Evolutionary conservation across 2,888 invertebrate genomes (phyloP).

Genomic region (Tipula unca): DNA sequence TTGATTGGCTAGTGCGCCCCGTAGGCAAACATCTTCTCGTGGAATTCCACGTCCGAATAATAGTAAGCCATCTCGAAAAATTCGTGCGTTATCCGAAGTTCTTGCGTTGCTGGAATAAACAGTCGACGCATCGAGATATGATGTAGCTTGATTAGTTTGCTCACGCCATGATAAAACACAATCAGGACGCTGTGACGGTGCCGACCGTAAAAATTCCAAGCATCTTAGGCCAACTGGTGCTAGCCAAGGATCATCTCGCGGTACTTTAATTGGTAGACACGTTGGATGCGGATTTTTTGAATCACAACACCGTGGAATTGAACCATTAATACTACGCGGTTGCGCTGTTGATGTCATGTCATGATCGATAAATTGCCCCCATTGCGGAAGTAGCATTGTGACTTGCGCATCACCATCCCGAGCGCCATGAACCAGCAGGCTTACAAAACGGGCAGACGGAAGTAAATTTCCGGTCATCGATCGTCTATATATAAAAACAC

Average conservation of each 20-base stretch:
- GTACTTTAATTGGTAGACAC: conserved; percentile 72
- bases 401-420: conserved; percentile 56
- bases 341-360: conserved; percentile 75
- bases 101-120: conserved; percentile 70
- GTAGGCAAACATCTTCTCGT: conserved; percentile 60
- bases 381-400: conserved; percentile 78
- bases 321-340: conserved; percentile 61
- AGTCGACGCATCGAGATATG: conserved; percentile 72
- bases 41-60: conserved; percentile 59
- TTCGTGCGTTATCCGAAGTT: conserved; percentile 62
- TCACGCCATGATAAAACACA: conserved; percentile 76
- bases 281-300: conserved; percentile 63
- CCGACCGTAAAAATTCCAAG: conserved; percentile 74
- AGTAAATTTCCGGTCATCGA: conserved; percentile 53
- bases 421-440: conserved; percentile 56
- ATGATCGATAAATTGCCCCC: conserved; percentile 87
- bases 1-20: conserved; percentile 61
- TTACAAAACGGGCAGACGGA: conserved; percentile 70
- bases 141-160: conserved; percentile 76
- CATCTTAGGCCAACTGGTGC: conserved; percentile 62
- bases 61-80: conserved; percentile 62
- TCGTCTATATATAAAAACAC: conserved; percentile 35
- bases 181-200: conserved; percentile 69
- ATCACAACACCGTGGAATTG: conserved; percentile 67
- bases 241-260: conserved; percentile 62